Percentiles rank a stretch among this genome's conserved stretches.
phyloP scores from a whole-genome alignment of 2,113 vertebrate genomes.

The Malaclemys terrapin region DNA sequence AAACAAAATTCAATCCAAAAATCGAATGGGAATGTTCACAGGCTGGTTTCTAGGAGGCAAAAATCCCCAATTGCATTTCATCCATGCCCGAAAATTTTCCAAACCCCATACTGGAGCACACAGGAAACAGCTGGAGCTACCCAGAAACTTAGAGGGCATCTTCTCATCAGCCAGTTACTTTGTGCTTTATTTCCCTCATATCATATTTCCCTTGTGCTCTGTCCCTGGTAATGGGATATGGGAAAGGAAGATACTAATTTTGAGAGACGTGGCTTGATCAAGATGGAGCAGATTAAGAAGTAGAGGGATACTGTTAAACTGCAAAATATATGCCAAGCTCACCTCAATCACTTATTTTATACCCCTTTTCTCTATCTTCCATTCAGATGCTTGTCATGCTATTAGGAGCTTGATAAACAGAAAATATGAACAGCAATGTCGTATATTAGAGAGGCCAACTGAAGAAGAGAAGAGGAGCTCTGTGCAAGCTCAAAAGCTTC shows the following conservation, averaged over 20 bases:
- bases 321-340: too few species aligned
- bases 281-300: too few species aligned
- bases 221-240: neutral
- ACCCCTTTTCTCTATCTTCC: too few species aligned
- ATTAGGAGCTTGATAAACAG: too few species aligned
- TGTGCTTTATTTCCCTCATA: neutral
- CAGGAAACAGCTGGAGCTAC: neutral
- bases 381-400: too few species aligned
- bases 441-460: too few species aligned
- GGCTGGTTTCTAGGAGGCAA: neutral
- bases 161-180: neutral
- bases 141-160: neutral
- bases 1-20: neutral
- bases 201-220: neutral
- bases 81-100: neutral
- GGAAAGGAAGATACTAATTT: neutral
- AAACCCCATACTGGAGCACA: neutral
- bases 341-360: too few species aligned
- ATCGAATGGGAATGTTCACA: neutral
- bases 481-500: too few species aligned
- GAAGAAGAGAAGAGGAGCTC: too few species aligned
- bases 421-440: too few species aligned
- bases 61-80: neutral
- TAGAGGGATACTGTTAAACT: too few species aligned
- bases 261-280: too few species aligned